Evolutionary conservation across 2,113 vertebrate genomes (phyloP).

Genomic region (Prunella fulvescens): DNA sequence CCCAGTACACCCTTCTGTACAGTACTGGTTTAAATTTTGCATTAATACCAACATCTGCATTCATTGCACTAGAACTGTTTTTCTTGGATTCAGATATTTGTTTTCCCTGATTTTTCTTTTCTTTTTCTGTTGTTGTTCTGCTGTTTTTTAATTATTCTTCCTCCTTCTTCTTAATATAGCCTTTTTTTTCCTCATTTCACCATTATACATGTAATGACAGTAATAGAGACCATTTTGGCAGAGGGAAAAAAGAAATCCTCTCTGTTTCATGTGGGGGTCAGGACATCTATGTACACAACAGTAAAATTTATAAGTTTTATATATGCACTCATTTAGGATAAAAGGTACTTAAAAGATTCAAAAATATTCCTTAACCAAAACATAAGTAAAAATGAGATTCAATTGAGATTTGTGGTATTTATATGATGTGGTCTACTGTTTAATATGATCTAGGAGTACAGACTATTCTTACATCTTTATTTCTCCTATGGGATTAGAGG

Average conservation of each 20-base stretch:
- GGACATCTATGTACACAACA: not conserved
- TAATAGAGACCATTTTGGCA: not conserved
- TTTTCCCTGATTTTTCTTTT: not conserved
- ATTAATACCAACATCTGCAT: not conserved
- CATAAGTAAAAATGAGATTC: not conserved
- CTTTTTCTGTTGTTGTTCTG: not conserved
- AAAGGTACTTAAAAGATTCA: not conserved
- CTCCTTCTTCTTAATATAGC: not conserved
- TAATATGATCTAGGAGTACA: not conserved
- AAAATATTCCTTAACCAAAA: not conserved
- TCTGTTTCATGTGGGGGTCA: not conserved
- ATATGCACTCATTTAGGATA: not conserved
- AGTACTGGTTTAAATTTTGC: not conserved
- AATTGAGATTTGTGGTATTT: conserved; percentile 16
- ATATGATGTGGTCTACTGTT: not conserved
- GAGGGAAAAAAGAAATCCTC: not conserved
- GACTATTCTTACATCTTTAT: conserved; percentile 6
- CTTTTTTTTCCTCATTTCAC: not conserved
- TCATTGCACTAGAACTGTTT: not conserved
- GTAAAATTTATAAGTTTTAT: not conserved
- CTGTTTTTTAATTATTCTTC: fast-evolving
- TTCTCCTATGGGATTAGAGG: not conserved
- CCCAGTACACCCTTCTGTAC: not conserved
- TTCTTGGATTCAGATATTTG: not conserved
- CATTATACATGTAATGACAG: not conserved